These are phyloP conservation scores for Pheucticus melanocephalus DNA, from an alignment of 2,113 vertebrate species.

Conservation along the genomic window DNA sequence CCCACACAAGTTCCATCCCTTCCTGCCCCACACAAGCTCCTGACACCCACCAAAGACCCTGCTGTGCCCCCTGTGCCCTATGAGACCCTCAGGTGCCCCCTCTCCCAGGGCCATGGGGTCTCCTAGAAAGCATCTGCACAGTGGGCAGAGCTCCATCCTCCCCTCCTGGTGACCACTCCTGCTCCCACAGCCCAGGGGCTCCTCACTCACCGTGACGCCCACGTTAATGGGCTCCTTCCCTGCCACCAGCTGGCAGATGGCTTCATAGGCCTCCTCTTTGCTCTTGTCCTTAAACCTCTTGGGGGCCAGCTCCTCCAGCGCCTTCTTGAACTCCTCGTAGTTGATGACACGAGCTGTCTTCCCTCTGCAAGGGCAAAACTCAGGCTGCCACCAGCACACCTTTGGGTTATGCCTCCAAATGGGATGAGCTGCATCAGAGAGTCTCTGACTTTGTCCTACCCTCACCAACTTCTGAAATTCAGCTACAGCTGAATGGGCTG, in stretches of 20 bases:
- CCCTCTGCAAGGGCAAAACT: conserved; percentile 69
- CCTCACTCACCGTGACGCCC: conserved; percentile 86
- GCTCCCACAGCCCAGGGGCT: background rate
- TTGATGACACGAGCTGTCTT: conserved; percentile 90
- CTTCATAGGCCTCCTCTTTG: conserved; percentile 84
- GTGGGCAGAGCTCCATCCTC: background rate
- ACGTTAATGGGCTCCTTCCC: conserved; percentile 85
- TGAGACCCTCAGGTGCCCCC: background rate
- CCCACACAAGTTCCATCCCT: background rate
- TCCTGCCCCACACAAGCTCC: background rate
- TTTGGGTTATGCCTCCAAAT: background rate
- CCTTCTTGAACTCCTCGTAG: conserved; percentile 88
- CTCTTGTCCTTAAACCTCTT: conserved; percentile 92
- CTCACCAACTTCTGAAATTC: accelerated
- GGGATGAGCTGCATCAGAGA: background rate
- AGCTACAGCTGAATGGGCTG: accelerated
- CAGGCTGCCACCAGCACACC: background rate
- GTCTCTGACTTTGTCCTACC: background rate
- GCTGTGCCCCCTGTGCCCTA: accelerated
- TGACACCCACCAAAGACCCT: background rate
- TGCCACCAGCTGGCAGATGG: conserved; percentile 86
- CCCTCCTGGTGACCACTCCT: background rate
- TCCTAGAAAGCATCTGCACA: accelerated
- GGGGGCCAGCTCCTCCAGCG: conserved; percentile 84
- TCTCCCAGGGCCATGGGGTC: background rate